Conservation (phyloP, 2,888 invertebrate genomes). For the Yponomeuta sedellus region DNA sequence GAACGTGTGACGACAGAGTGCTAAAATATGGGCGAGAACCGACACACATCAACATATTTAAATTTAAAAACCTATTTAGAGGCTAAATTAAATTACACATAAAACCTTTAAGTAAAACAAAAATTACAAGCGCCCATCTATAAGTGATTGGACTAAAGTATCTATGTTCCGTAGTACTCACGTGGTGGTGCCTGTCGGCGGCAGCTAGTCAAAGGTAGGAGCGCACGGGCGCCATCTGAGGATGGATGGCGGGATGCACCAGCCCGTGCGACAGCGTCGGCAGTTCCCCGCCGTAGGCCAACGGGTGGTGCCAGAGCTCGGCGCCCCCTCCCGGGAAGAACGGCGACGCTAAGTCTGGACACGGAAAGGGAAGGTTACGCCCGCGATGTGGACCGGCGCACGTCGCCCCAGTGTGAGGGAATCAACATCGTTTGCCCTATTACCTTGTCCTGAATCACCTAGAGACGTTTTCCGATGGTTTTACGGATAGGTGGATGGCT, state of each 20-base stretch:
- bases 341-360: constrained; percentile 94
- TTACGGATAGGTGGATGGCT: too few species aligned
- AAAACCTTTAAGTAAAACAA: too few species aligned
- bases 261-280: constrained; percentile 92
- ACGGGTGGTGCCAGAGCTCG: constrained; percentile 95
- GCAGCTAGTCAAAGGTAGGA: constrained; percentile 98
- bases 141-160: too few species aligned
- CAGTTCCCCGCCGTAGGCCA: constrained; percentile 87
- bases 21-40: too few species aligned
- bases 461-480: too few species aligned
- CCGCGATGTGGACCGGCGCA: not conserved
- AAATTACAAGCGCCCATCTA: too few species aligned
- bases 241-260: constrained; percentile 97
- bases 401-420: not conserved
- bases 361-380: constrained; percentile 17
- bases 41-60: too few species aligned
- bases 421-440: not conserved
- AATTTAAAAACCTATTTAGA: too few species aligned
- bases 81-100: too few species aligned
- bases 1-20: too few species aligned
- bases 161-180: constrained; percentile 52
- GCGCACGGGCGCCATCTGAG: constrained; percentile 96
- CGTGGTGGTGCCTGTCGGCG: constrained; percentile 85
- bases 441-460: too few species aligned
- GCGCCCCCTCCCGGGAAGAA: constrained; percentile 93